phyloP scores from a whole-genome alignment of 2,113 vertebrate genomes.

The Ivindomyrus marchei region DNA sequence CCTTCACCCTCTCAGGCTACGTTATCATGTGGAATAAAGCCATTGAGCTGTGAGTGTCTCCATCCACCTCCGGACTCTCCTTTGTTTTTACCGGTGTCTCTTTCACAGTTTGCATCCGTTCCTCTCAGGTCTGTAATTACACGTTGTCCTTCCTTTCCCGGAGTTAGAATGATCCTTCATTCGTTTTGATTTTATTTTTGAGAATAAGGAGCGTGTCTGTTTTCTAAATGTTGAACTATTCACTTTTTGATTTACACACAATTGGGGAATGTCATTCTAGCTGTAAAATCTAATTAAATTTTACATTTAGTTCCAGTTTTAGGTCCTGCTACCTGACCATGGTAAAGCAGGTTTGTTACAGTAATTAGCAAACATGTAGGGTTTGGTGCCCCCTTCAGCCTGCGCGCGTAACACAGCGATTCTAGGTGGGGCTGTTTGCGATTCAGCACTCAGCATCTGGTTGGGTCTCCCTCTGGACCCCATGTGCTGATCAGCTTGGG shows the following conservation, averaged over 20 bases:
- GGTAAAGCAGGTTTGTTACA: not conserved
- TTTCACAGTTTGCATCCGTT: not conserved
- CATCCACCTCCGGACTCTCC: not conserved
- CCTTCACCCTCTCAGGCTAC: conserved; percentile 98
- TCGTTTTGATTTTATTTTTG: not conserved
- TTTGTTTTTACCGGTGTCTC: not conserved
- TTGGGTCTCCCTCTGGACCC: not conserved
- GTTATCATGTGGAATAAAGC: conserved; percentile 99
- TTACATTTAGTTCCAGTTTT: not conserved
- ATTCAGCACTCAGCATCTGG: not conserved
- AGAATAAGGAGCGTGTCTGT: not conserved
- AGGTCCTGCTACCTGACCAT: not conserved
- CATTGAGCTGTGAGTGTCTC: conserved; percentile 92
- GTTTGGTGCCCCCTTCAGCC: not conserved
- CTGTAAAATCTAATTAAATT: not conserved
- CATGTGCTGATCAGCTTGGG: not conserved
- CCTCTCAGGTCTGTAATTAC: not conserved
- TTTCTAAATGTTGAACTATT: not conserved
- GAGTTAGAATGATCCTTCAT: not conserved
- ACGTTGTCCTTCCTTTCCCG: not conserved
- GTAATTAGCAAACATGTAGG: not conserved
- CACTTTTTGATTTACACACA: not conserved
- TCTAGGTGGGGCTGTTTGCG: not conserved
- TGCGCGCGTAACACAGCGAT: not conserved
- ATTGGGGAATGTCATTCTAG: not conserved